These are phyloP conservation scores for Rhopalosiphum nymphaeae DNA, from an alignment of 2,888 invertebrate species.

Conservation along the genomic window DNA sequence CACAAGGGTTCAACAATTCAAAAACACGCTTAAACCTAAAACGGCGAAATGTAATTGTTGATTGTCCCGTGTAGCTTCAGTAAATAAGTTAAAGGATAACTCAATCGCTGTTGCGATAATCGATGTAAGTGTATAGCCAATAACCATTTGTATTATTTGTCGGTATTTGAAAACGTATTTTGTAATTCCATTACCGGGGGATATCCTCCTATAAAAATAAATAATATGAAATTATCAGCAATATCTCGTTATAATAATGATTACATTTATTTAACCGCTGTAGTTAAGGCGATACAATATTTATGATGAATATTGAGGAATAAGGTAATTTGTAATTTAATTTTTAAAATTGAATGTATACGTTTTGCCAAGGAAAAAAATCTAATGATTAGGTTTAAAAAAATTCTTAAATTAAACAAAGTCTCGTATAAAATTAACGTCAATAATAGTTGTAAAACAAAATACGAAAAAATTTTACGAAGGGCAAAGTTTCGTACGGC, in stretches of 20 bases:
- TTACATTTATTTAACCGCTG: too few species aligned
- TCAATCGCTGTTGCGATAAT: not conserved
- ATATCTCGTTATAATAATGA: too few species aligned
- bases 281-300: too few species aligned
- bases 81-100: not conserved
- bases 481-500: not conserved
- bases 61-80: not conserved
- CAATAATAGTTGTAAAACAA: not conserved
- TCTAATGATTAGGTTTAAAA: not conserved
- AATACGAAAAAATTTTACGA: not conserved
- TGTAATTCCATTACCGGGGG: too few species aligned
- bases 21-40: not conserved
- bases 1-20: not conserved
- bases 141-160: too few species aligned
- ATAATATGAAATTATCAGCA: too few species aligned
- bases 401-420: not conserved
- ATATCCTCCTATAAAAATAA: too few species aligned
- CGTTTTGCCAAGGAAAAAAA: not conserved
- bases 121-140: too few species aligned
- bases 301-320: not conserved
- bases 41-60: not conserved
- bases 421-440: too few species aligned
- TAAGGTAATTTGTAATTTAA: not conserved
- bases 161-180: too few species aligned
- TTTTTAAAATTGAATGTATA: too few species aligned